Evolutionary conservation across 1,140 invertebrate species (phyloP), one percentile per base, ranked within the genome.

Genomic region (Portunus trituberculatus): DNA sequence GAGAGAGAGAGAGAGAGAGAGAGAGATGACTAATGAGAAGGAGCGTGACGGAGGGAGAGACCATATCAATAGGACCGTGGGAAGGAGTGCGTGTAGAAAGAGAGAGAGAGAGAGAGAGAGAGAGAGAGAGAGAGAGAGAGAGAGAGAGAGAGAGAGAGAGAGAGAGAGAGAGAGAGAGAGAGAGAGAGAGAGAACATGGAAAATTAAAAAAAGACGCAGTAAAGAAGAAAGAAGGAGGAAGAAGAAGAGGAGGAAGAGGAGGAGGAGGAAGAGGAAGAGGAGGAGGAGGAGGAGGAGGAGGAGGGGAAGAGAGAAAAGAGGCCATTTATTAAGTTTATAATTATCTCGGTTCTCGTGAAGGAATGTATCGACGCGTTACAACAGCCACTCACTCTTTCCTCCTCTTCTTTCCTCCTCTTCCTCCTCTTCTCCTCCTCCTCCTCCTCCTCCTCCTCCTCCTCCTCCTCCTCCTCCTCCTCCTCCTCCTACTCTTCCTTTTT

Each of bases 1-100:
- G 52, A 32, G 91, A 82, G 59, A 31, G n/a, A 92, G 91, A 82
- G 29, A 82, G 29, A 76, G 52, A 76, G 91, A 76, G 28, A 76
- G 52, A 76, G 52, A 82, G 59, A 76, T 59, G 45, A 59, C 46
- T 29, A 59, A n/a, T 31, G 90, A 91, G 45, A 52, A 59, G 52
- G 48, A 31, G 46, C 45, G 29, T 48, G 46, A n/a, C 29, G 20
- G 90, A n/a, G 46, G 39, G 45, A 14, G 4, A 31, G 39, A 39
- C 46, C 45, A 31, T 29, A n/a, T 48, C 39, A 29, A 59, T 46
- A 59, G 89, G 46, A 48, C 8, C 28, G 32, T 46, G 89, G 89
- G 46, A 48, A 59, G 89, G 89, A 52, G 32, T 29, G 89, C n/a
- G 89, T 25, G 0, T 0, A 46, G 89, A 16, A n/a, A 20, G 28